Conservation (phyloP, 2,797 vertebrate genomes). For the Semaprochilodus insignis region DNA sequence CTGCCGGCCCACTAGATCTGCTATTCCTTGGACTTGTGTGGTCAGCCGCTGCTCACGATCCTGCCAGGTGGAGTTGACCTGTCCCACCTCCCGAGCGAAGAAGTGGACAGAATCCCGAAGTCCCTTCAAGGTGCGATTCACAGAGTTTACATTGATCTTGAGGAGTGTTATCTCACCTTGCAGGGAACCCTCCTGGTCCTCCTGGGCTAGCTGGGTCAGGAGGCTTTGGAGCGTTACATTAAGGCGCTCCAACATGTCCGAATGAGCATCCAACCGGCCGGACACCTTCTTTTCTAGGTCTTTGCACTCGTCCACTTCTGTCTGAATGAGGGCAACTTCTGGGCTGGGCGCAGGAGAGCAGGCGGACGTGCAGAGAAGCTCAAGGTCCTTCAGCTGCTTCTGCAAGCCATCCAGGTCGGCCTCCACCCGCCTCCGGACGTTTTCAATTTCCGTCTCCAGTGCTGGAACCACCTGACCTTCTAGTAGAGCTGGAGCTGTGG, state of each 20-base stretch:
- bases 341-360: constrained; percentile 79
- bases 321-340: constrained; percentile 69
- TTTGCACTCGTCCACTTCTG: constrained; percentile 67
- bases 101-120: constrained; percentile 90
- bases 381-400: constrained; percentile 84
- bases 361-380: constrained; percentile 88
- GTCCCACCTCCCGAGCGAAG: constrained; percentile 85
- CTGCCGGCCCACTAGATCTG: constrained; percentile 89
- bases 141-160: constrained; percentile 94
- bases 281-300: constrained; percentile 80
- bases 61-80: constrained; percentile 87
- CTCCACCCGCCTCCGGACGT: constrained; percentile 77
- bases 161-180: constrained; percentile 96
- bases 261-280: constrained; percentile 82
- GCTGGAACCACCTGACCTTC: constrained; percentile 86
- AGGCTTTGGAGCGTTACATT: constrained; percentile 88
- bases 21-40: constrained; percentile 90
- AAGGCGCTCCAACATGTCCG: constrained; percentile 80
- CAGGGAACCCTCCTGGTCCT: constrained; percentile 78
- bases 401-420: constrained; percentile 85
- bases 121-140: constrained; percentile 93
- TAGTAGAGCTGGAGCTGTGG: constrained; percentile 76
- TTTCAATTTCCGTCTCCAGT: constrained; percentile 87
- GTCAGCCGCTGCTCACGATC: constrained; percentile 87
- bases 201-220: constrained; percentile 82